Evolutionary conservation across 2,888 invertebrate species (phyloP).

Genomic region (Acleris literana): DNA sequence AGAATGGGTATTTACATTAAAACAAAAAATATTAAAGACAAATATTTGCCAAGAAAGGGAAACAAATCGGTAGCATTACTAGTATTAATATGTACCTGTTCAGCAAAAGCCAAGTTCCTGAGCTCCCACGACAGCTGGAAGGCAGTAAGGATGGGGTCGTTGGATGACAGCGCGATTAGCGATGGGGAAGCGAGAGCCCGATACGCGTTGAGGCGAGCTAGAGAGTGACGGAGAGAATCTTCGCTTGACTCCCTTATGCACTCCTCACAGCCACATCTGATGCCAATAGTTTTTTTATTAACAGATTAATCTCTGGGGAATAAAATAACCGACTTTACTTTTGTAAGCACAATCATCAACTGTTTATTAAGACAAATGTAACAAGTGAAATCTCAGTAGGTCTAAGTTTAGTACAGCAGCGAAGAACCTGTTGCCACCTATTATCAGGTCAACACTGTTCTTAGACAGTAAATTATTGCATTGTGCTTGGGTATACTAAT

Average conservation of each 20-base stretch:
- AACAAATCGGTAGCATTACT: neutral
- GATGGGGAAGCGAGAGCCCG: constrained; percentile 96
- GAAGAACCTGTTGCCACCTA: too few relatives aligned
- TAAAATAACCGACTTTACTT: too few relatives aligned
- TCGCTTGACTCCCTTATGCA: constrained; percentile 90
- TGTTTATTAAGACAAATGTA: too few relatives aligned
- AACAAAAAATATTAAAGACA: too few relatives aligned
- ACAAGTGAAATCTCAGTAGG: too few relatives aligned
- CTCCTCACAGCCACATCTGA: constrained; percentile 93
- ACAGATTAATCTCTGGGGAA: neutral
- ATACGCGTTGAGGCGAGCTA: constrained; percentile 96
- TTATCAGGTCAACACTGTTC: too few relatives aligned
- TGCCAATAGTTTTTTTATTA: neutral
- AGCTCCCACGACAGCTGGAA: constrained; percentile 98
- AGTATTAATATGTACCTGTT: constrained; percentile 60
- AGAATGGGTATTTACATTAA: too few relatives aligned
- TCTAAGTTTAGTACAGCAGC: too few relatives aligned
- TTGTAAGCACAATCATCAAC: too few relatives aligned
- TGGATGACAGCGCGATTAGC: constrained; percentile 95
- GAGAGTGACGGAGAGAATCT: constrained; percentile 91
- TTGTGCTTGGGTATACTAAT: too few relatives aligned
- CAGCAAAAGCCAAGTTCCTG: constrained; percentile 93
- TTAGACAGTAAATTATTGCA: too few relatives aligned
- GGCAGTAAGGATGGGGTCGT: constrained; percentile 96
- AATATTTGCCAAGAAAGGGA: too few relatives aligned